A percentile compares a stretch with the other conserved stretches of the same genome.
phyloP scores from a whole-genome alignment of 1,140 invertebrate species.

The Conopomorpha cramerella region DNA sequence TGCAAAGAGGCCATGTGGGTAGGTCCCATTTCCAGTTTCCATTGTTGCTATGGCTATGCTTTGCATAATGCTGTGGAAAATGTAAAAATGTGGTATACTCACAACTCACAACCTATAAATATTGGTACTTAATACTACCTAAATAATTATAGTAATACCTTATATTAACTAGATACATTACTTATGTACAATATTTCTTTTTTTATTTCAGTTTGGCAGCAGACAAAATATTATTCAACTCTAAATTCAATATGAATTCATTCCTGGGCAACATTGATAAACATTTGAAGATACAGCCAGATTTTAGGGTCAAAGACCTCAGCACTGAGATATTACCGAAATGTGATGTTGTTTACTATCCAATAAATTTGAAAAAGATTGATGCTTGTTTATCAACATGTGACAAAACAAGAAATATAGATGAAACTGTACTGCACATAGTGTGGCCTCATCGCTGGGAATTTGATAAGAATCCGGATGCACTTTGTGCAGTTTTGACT shows the following conservation, averaged over 20 bases:
- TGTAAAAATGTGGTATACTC: no score
- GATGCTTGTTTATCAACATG: slow-evolving; percentile 13
- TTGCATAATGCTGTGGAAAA: no score
- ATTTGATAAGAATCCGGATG: slow-evolving; percentile 74
- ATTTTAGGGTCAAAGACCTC: slow-evolving; percentile 64
- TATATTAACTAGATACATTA: no score
- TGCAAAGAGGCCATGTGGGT: no score
- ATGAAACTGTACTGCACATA: slow-evolving; percentile 65
- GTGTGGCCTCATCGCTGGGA: slow-evolving; percentile 84
- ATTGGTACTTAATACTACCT: no score
- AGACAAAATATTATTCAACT: slow-evolving; percentile 76
- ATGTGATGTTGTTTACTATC: slow-evolving; percentile 71
- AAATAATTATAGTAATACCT: no score
- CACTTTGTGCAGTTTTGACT: not conserved
- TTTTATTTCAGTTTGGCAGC: slow-evolving; percentile 20
- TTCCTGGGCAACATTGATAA: slow-evolving; percentile 68
- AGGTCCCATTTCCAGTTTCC: no score
- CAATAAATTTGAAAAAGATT: slow-evolving; percentile 65
- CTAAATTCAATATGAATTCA: slow-evolving; percentile 69
- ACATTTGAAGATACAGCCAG: slow-evolving; percentile 72
- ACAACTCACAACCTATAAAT: no score
- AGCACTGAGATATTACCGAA: slow-evolving; percentile 63
- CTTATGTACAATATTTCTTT: no score
- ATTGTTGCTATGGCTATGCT: no score
- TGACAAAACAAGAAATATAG: slow-evolving; percentile 13